A percentile compares a stretch with the other conserved stretches of the same genome.
phyloP scores from a whole-genome alignment of 2,888 invertebrate species.

The Hoplodrina ambigua region DNA sequence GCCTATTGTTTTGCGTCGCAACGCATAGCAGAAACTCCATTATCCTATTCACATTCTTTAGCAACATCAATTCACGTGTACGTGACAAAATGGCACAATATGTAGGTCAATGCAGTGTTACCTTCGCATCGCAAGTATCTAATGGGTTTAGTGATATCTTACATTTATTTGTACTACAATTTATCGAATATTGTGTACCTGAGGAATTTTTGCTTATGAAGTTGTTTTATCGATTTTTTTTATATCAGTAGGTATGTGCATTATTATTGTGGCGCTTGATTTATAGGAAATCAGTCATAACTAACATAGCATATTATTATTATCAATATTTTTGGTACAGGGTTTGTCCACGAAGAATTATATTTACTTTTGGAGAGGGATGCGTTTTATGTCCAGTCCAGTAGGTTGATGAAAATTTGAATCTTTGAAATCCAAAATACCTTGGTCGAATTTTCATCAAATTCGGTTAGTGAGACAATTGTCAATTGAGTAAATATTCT shows the following conservation, averaged over 20 bases:
- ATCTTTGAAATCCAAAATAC: no score
- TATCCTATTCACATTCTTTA: slow-evolving; percentile 26
- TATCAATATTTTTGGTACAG: no score
- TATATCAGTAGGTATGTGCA: not conserved
- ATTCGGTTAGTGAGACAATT: no score
- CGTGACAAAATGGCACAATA: slow-evolving; percentile 43
- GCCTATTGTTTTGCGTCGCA: not conserved
- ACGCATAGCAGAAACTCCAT: not conserved
- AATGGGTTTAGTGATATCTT: slow-evolving; percentile 32
- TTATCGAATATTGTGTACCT: slow-evolving; percentile 5
- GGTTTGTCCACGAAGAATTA: no score
- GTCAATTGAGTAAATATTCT: no score
- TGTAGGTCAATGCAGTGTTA: slow-evolving; percentile 41
- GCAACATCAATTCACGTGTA: slow-evolving; percentile 30
- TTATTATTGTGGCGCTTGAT: not conserved
- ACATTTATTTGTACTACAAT: slow-evolving; percentile 14
- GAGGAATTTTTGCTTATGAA: not conserved
- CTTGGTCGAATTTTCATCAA: no score
- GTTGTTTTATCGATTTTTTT: slow-evolving; percentile 5
- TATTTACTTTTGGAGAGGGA: no score
- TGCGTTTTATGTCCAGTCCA: no score
- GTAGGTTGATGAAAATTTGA: no score
- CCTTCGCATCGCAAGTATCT: slow-evolving; percentile 11
- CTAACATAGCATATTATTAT: no score
- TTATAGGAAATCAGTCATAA: not conserved